Percentiles rank a stretch among this genome's conserved stretches.
Conservation (phyloP, 2,797 vertebrate genomes). For the Eulemur albifrons region DNA sequence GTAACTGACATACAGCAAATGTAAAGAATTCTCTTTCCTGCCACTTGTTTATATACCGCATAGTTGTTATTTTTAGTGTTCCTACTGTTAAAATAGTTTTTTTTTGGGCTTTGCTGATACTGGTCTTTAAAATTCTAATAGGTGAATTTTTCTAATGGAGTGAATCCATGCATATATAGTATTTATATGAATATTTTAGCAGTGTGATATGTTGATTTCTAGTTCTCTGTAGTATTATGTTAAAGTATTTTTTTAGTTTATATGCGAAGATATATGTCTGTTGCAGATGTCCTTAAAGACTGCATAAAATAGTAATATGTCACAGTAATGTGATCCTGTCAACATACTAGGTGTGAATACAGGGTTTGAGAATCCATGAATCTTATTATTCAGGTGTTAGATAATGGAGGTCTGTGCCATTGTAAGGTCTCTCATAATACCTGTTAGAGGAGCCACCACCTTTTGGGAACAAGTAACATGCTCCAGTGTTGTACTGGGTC, state of each 20-base stretch:
- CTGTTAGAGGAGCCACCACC: not conserved
- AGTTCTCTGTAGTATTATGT: constrained; percentile 51
- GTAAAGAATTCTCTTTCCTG: constrained; percentile 8
- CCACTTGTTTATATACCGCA: constrained; percentile 13
- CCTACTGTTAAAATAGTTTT: constrained; percentile 45
- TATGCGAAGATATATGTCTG: constrained; percentile 77
- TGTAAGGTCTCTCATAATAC: not conserved
- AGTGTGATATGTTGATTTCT: constrained; percentile 81
- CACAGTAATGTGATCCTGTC: not conserved
- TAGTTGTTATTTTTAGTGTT: constrained; percentile 48
- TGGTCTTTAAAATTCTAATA: constrained; percentile 57
- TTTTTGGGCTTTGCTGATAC: constrained; percentile 17
- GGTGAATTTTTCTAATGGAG: constrained; percentile 71
- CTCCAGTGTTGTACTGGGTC: not conserved
- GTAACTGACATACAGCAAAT: not conserved
- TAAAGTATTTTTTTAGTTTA: constrained; percentile 83
- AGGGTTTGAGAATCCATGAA: not conserved
- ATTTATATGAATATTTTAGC: constrained; percentile 87
- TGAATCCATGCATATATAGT: constrained; percentile 82
- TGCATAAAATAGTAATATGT: not conserved
- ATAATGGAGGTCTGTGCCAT: not conserved
- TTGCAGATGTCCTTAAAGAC: constrained; percentile 38
- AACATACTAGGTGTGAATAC: not conserved
- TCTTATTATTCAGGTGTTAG: not conserved
- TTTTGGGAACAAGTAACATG: not conserved